A percentile compares a stretch with the other conserved stretches of the same genome.
Conservation (phyloP, 2,113 vertebrate species). For the Plectropomus leopardus region DNA sequence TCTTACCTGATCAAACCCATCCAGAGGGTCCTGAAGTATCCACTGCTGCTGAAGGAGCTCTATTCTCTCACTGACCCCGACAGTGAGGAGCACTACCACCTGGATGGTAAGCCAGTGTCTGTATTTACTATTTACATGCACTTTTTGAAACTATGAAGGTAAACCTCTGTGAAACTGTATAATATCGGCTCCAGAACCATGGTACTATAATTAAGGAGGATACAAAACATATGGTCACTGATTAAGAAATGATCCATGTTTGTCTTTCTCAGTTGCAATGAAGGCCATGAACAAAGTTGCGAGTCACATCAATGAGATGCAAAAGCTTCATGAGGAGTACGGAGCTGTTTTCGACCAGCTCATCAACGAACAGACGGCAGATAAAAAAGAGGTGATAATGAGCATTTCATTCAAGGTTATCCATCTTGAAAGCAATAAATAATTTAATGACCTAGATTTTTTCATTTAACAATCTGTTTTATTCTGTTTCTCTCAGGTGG, state of each 20-base stretch:
- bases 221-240: background rate
- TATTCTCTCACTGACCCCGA: conserved; percentile 92
- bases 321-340: conserved; percentile 98
- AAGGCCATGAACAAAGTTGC: conserved; percentile 99
- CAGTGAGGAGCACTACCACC: conserved; percentile 97
- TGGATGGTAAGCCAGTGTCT: conserved; percentile 87
- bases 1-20: conserved; percentile 99
- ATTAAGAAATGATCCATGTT: background rate
- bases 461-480: background rate
- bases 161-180: background rate
- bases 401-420: background rate
- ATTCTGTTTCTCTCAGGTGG: conserved; percentile 86
- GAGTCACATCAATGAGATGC: conserved; percentile 99
- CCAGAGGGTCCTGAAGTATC: conserved; percentile 97
- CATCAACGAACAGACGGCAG: conserved; percentile 93
- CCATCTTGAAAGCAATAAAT: rapidly evolving
- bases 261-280: conserved; percentile 90
- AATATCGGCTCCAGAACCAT: background rate
- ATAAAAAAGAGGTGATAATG: conserved; percentile 90
- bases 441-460: background rate
- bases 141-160: background rate
- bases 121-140: background rate
- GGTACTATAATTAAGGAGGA: background rate
- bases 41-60: conserved; percentile 93
- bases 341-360: conserved; percentile 98